Base-by-base conservation (phyloP, 2,888 invertebrate genomes). In the Ischnura elegans region DNA sequence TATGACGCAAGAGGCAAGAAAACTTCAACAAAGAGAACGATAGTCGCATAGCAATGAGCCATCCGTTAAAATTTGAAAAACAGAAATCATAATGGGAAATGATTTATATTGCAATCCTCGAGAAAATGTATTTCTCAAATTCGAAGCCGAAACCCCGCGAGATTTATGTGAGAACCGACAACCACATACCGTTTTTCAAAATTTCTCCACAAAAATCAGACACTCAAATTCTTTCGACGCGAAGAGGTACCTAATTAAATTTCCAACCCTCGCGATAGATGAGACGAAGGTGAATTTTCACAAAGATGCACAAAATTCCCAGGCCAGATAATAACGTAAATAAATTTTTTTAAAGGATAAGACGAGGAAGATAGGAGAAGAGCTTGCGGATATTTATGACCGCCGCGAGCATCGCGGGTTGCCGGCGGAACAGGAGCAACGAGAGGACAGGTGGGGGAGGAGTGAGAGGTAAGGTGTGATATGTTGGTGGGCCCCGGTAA, bases 401-500 rank as follows among this genome's bases (percentile, higher is more conserved):
- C 42, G 19, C 43, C 43, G 4, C 10, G 21, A 25, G 19, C 61
- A n/a, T n/a, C n/a, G 25, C 43, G n/a, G 42, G 55, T 25, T 36
- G 42, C 42, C 51, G 55, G 29, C 87, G 29, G 55, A 87, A 42
- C 29, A 51, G 25, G 43, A 45, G 46, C 46, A 25, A 25, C 4
- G 45, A 86, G 45, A 61, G 25, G n/a, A 61, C 21, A 55, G 55
- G 87, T 36, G 51, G 42, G 5, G 51, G 55, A 29, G 47, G 42
- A 51, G 16, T 61, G 90, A 90, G n/a, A 25, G 42, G 43, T 43
- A 43, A 90, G 90, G 90, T 90, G 90, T 61, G 90, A 66, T 43
- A 61, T 90, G 90, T 90, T 43, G 90, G 90, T 16, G n/a, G 86
- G 46, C n/a, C n/a, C 25, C 61, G 90, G 55, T 90, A 90, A 90